phyloP scores from a whole-genome alignment of 2,797 vertebrate species.

The Pagetopsis macropterus region DNA sequence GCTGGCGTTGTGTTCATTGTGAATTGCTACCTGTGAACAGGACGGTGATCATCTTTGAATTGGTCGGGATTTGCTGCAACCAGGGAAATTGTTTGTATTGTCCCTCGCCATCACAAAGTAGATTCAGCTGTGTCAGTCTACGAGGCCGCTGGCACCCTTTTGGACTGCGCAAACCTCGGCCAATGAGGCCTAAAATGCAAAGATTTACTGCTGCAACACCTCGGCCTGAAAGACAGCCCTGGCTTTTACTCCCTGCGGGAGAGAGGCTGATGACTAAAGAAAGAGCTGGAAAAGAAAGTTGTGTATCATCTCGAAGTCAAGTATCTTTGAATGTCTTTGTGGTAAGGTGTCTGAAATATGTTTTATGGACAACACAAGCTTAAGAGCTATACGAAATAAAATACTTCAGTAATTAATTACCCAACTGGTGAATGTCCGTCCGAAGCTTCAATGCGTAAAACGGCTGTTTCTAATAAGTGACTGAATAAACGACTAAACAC shows the following conservation, averaged over 20 bases:
- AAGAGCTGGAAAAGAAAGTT: conserved; percentile 32
- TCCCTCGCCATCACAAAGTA: conserved; percentile 21
- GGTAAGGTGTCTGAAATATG: too few relatives aligned
- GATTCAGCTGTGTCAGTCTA: conserved; percentile 32
- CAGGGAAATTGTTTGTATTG: conserved; percentile 24
- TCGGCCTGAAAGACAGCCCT: conserved; percentile 37
- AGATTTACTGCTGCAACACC: conserved; percentile 66
- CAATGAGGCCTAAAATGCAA: conserved; percentile 63
- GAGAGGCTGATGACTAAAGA: conserved; percentile 37
- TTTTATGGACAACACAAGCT: too few relatives aligned
- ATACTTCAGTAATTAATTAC: too few relatives aligned
- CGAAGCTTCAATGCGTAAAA: too few relatives aligned
- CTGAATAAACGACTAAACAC: too few relatives aligned
- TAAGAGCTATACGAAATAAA: too few relatives aligned
- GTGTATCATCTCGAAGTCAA: conserved; percentile 12
- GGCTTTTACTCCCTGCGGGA: conserved; percentile 41
- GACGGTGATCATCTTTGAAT: conserved; percentile 1
- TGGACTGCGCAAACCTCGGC: neutral
- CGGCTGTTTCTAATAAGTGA: too few relatives aligned
- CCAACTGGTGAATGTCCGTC: too few relatives aligned
- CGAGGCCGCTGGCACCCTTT: conserved; percentile 22
- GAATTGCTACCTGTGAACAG: neutral
- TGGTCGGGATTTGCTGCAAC: conserved; percentile 43
- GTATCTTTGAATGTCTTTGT: too few relatives aligned
- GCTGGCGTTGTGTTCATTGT: conserved; percentile 2